Conservation (phyloP, 2,797 vertebrate genomes). For the Spea hammondii region DNA sequence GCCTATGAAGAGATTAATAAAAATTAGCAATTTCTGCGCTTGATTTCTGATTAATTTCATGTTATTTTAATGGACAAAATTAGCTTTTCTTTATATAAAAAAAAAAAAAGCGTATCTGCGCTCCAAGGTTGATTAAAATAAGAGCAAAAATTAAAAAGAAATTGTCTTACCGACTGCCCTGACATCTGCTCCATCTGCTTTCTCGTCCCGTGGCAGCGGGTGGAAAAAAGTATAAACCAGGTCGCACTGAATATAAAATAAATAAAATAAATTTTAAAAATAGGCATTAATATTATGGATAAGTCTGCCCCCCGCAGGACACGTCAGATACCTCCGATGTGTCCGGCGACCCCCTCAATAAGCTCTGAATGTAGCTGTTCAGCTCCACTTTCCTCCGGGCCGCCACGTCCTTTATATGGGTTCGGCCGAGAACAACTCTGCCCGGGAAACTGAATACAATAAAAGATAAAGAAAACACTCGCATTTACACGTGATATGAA, state of each 20-base stretch:
- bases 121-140: not conserved
- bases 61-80: too few species aligned
- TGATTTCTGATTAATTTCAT: too few species aligned
- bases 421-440: slow-evolving; percentile 94
- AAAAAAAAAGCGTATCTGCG: too few species aligned
- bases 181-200: slow-evolving; percentile 81
- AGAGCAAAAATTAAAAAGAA: not conserved
- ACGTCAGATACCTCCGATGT: slow-evolving; percentile 80
- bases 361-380: slow-evolving; percentile 90
- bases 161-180: slow-evolving; percentile 74
- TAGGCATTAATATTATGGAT: too few species aligned
- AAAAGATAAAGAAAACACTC: not conserved
- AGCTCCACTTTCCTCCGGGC: slow-evolving; percentile 94
- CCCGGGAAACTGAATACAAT: slow-evolving; percentile 80
- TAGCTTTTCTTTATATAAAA: too few species aligned
- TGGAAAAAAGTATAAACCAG: slow-evolving; percentile 98
- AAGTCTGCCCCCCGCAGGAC: not conserved
- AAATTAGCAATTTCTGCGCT: too few species aligned
- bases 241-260: slow-evolving; percentile 77
- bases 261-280: not conserved
- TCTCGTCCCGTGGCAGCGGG: slow-evolving; percentile 91
- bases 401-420: slow-evolving; percentile 96
- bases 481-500: too few species aligned
- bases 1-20: too few species aligned
- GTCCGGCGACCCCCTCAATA: slow-evolving; percentile 88